Evolutionary conservation across 1,140 invertebrate species (phyloP), one percentile per base, ranked within the genome.

Genomic region (Drosophila varians): DNA sequence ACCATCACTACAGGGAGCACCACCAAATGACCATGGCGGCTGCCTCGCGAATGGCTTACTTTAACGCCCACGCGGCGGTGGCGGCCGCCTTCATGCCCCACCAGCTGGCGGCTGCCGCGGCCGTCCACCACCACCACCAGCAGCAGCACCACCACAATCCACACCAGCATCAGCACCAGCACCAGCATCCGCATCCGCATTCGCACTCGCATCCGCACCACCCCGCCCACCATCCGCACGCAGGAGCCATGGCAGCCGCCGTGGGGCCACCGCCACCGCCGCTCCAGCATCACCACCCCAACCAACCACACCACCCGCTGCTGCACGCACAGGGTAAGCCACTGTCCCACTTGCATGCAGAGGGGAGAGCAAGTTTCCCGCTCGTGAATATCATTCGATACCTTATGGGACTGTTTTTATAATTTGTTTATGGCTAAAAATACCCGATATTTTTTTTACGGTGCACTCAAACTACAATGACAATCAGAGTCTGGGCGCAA

Each of bases 61-160:
- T 96, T 86, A 96, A 97, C 91, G 96, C 96, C 25, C 96, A 96
- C 90, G 96, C 96, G 16, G 96, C 96, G 7, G 96, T 96, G n/a
- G 96, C 96, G 1, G 96, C 96, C 4, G 96, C 96, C 43, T 97
- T 97, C 92, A 92, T 97, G 65, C 96, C 95, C 14, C 82, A 87
- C 65, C 82, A 87, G 42, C 55, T 87, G 73, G 82, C 84, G 25
- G 65, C 88, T 34, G 68, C 80, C 31, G 74, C 88, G 25, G 68
- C 80, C 31, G 74, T 76, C 51, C 79, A 84, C 49, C 74, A 77
- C 40, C 73, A 83, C 7, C 88, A 87, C 18, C 69, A 77, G 16
- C 82, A 82, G 16, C 62, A 65, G 18, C 36, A 21, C 2, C 21
- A 21, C 21, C 21, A 21, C 21, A 2, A 21, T 21, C 21, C 21